Evolutionary conservation across 2,113 vertebrate genomes (phyloP), one percentile per base, ranked within the genome.

Genomic region (Nothocercus julius): DNA sequence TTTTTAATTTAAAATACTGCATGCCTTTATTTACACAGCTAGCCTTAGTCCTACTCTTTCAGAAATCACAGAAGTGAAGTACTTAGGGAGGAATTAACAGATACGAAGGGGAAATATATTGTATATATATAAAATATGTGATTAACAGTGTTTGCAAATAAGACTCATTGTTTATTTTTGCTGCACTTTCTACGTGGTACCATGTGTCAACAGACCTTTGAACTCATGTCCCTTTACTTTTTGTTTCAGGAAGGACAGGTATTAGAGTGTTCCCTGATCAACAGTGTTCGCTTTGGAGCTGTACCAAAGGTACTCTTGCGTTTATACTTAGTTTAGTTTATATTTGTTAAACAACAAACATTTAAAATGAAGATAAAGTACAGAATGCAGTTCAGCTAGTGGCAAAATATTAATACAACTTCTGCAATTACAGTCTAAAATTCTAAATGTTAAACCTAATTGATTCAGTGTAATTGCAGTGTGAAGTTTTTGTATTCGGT

Each of bases 211-310:
- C 56, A 79, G 68, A 64, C 45, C 47, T 93, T 90, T 85, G 64
- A 95, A 67, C 67, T 95, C 72, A 95, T 69, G 2, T 38, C 64
- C 9, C 61, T 28, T 78, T 85, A 94, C 97, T 88, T 96, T 15
- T 87, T 28, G 0, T 94, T 97, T 91, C 96, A 99, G 99, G 99
- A 99, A 97, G 99, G 99, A 82, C 99, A 99, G 96, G 98, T 99
- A 45, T 98, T 99, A 45, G 99, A 99, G 97, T 99, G 99, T 85
- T 99, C 99, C 66, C 98, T 99, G 89, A 99, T 99, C 98, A 99
- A 99, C 98, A 99, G 99, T 75, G 98, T 99, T 87, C 99, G 99
- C 5, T 97, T 98, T 74, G 99, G 98, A 94, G 97, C 98, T 54
- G 96, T 98, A 76, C 99, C 99, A 79, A 99, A 99, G 99, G 99